Evolutionary conservation across 2,888 invertebrate species (phyloP).

Genomic region (Ariolimax columbianus): DNA sequence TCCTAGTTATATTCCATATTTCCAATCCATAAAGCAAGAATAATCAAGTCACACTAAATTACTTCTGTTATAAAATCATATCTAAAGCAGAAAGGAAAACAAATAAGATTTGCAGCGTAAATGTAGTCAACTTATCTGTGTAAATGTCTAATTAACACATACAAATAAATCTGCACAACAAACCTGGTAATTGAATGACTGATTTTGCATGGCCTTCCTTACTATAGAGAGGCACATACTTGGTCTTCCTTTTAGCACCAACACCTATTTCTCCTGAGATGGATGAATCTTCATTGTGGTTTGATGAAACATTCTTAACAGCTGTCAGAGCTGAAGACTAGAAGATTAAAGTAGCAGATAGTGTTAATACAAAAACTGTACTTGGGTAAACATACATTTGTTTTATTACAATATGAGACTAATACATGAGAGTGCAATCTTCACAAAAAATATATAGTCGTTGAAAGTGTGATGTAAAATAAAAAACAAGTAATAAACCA

Average conservation of each 20-base stretch:
- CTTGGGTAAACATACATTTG: no score
- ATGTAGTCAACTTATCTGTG: no score
- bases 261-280: slow-evolving; percentile 34
- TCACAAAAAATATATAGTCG: no score
- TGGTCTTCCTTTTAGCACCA: slow-evolving; percentile 80
- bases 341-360: neutral
- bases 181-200: slow-evolving; percentile 80
- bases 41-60: no score
- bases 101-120: neutral
- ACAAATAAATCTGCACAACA: slow-evolving; percentile 6
- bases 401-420: no score
- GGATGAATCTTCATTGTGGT: neutral
- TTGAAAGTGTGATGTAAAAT: no score
- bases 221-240: slow-evolving; percentile 87
- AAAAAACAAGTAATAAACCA: no score
- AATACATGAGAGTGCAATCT: no score
- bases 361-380: no score
- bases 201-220: slow-evolving; percentile 84
- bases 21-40: no score
- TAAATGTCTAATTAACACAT: no score
- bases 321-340: neutral
- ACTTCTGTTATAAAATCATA: neutral
- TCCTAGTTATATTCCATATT: no score
- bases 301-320: neutral
- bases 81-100: neutral